phyloP scores from a whole-genome alignment of 2,113 vertebrate genomes.

The Peromyscus leucopus region DNA sequence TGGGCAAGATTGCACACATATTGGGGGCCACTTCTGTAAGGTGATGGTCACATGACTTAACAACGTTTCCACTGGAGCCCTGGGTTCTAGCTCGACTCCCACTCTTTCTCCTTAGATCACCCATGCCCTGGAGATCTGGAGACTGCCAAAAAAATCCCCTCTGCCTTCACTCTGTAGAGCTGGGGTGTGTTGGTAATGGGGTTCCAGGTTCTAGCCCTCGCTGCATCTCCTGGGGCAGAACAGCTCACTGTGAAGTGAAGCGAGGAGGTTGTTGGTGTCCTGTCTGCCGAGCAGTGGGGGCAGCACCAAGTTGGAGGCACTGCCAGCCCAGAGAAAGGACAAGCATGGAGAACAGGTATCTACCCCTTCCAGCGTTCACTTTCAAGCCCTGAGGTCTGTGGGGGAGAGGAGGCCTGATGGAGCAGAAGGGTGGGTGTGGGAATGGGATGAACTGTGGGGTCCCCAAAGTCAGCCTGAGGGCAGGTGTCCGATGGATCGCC shows the following conservation, averaged over 20 bases:
- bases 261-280: background rate
- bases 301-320: rapidly evolving
- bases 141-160: background rate
- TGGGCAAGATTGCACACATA: too few species aligned
- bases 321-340: background rate
- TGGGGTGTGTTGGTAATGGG: background rate
- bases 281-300: background rate
- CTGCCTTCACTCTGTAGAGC: background rate
- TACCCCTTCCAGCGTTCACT: background rate
- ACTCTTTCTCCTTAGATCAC: background rate
- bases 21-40: rapidly evolving
- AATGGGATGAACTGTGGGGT: rapidly evolving
- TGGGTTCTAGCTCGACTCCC: background rate
- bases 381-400: rapidly evolving
- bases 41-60: rapidly evolving
- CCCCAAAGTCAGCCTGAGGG: background rate
- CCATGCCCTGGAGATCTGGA: background rate
- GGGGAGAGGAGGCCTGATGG: too few species aligned
- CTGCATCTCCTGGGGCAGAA: background rate
- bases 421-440: too few species aligned
- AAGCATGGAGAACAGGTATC: background rate
- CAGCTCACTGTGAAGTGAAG: background rate
- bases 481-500: background rate
- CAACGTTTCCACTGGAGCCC: rapidly evolving
- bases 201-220: background rate